Base-by-base conservation (phyloP, 2,797 vertebrate species). In the Acanthopagrus latus region DNA sequence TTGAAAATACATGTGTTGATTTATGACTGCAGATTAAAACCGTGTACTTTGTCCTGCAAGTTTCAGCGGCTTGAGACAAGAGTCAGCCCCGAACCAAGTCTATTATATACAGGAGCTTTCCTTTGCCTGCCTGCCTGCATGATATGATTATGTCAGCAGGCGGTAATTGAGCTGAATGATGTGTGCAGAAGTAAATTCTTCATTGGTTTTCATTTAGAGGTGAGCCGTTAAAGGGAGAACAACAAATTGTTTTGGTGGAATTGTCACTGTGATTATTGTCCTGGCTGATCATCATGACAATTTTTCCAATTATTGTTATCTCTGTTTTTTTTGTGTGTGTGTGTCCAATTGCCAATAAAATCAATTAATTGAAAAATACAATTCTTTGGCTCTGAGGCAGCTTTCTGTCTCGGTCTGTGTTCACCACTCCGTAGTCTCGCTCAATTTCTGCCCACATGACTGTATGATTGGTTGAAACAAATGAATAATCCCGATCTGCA, bases 201-300 rank as follows among this genome's bases (percentile, higher is more conserved):
- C 23, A 63, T 23, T 74, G 67, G 27, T 70, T 78, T 86, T 84
- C 27, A 78, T 60, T 84, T 71, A 78, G 20, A 57, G 20, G 23
- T 47, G 43, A 29, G 56, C 29, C 29, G 38, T 55, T 58, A 62
- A n/a, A 66, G 52, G 58, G 47, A 7, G 27, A 72, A 69, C 44
- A 48, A 47, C 58, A 67, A 51, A n/a, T 27, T 60, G 58, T 57
- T 77, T 74, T 50, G 11, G 25, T 41, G 18, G 41, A 14, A 46
- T 20, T 4, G 14, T 38, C 38, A 38, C 38, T 38, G 38, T 38
- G 9, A 38, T 38, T 38, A 9, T 38, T 2, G 38, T 38, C 38
- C 38, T 38, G 38, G 38, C 8, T 9, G 7, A 38, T 38, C 38
- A 38, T 38, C 38, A 38, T 27, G 27, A 27, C 2, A 27, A 33